Evolutionary conservation across 2,113 vertebrate genomes (phyloP), one percentile per base, ranked within the genome.

Genomic region (Corvus hawaiiensis): DNA sequence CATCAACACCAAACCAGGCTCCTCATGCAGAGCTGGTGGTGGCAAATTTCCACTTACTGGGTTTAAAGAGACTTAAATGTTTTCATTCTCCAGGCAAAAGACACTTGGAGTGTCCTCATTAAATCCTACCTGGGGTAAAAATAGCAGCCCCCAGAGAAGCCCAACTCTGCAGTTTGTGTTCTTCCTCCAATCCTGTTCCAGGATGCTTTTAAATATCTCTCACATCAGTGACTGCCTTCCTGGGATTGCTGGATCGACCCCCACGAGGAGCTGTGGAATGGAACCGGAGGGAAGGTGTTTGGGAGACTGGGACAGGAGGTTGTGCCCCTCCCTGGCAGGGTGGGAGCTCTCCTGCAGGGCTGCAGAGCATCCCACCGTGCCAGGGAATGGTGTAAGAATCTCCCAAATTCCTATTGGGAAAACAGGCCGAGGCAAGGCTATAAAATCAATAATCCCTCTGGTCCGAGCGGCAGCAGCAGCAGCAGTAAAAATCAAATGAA

Each of bases 401-500:
- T 86, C 76, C 6, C 79, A 51, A 2, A 90, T 91, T 95, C 63
- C 83, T 61, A 13, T 6, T 17, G 4, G 61, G 58, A 74, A 44
- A 54, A 27, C 9, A 22, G 73, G 62, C 95, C 62, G 32, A 41
- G 35, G 76, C n/a, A 26, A 88, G 89, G 91, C 89, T 80, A 13
- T 91, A 85, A 62, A 81, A 92, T 49, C 83, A 94, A 71, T 84
- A 92, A 90, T 78, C 17, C 3, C 69, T 51, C 58, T 73, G 3
- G 5, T 76, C 78, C 1, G 3, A 78, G 52, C 11, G 1, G 87
- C 83, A 88, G 82, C 76, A 94, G 89, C 72, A 93, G 67, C 92
- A 79, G 95, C 89, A 88, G 73, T 71, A 75, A 92, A 92, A 93
- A 30, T 1, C 16, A 74, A 90, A 73, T 8, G 78, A 85, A 87